Conservation (phyloP, 2,113 vertebrate genomes). For the Eulacestoma nigropectus region DNA sequence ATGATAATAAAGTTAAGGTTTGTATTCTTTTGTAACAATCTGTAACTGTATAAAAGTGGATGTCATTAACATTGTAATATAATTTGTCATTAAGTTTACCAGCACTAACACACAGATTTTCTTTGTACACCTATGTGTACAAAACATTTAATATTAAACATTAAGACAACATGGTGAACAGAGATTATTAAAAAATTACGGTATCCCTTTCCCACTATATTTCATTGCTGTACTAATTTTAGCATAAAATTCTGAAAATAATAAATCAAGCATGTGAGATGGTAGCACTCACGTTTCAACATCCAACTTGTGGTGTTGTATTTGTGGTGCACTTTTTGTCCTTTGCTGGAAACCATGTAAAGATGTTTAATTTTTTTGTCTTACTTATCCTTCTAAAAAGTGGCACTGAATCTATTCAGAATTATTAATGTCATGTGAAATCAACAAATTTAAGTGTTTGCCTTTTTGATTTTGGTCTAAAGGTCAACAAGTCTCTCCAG, state of each 20-base stretch:
- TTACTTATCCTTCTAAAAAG: background rate
- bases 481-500: background rate
- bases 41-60: background rate
- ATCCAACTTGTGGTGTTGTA: background rate
- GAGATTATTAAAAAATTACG: background rate
- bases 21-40: background rate
- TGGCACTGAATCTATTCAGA: background rate
- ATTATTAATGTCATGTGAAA: background rate
- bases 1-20: constrained; percentile 39
- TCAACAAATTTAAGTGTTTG: background rate
- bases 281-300: background rate
- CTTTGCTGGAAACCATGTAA: background rate
- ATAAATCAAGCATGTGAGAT: background rate
- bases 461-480: background rate
- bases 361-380: background rate
- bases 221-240: background rate
- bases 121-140: background rate
- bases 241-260: background rate
- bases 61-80: background rate
- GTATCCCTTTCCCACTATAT: background rate
- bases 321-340: background rate
- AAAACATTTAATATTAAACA: background rate
- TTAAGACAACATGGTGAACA: background rate
- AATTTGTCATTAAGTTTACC: background rate
- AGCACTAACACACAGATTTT: background rate